phyloP scores from a whole-genome alignment of 2,888 invertebrate genomes.

The Hyppa rectilinea region DNA sequence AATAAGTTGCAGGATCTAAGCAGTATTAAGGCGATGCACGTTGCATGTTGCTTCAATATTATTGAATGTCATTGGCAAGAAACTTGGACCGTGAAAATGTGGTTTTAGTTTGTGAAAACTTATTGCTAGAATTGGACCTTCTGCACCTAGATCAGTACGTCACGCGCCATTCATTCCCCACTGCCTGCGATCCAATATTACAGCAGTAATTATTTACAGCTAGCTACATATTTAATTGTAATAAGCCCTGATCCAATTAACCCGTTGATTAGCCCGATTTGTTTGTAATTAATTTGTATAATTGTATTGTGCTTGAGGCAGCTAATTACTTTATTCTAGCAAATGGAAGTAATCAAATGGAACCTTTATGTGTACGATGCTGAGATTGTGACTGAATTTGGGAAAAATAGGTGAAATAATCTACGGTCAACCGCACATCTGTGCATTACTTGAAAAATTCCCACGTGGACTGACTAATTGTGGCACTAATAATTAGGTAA shows the following conservation, averaged over 20 bases:
- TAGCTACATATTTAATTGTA: conserved; percentile 63
- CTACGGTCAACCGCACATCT: too few species aligned
- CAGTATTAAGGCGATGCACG: too few species aligned
- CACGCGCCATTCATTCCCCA: neutral
- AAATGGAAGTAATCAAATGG: conserved; percentile 21
- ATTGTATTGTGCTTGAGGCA: conserved; percentile 38
- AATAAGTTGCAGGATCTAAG: too few species aligned
- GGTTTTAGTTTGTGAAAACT: too few species aligned
- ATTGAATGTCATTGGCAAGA: too few species aligned
- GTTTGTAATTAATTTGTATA: conserved; percentile 56
- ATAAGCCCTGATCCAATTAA: conserved; percentile 62
- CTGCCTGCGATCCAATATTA: conserved; percentile 38
- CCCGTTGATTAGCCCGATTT: conserved; percentile 62
- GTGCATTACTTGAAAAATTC: too few species aligned
- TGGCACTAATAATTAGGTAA: too few species aligned
- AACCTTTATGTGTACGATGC: neutral
- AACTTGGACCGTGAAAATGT: too few species aligned
- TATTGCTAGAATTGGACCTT: conserved; percentile 11
- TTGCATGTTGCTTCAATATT: too few species aligned
- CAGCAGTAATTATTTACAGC: conserved; percentile 54
- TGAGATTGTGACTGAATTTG: neutral
- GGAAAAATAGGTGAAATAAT: neutral
- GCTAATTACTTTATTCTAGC: conserved; percentile 30
- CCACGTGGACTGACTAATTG: too few species aligned
- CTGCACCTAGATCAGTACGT: conserved; percentile 1